Evolutionary conservation across 2,888 invertebrate genomes (phyloP), one percentile per base, ranked within the genome.

Genomic region (Axea sp.): DNA sequence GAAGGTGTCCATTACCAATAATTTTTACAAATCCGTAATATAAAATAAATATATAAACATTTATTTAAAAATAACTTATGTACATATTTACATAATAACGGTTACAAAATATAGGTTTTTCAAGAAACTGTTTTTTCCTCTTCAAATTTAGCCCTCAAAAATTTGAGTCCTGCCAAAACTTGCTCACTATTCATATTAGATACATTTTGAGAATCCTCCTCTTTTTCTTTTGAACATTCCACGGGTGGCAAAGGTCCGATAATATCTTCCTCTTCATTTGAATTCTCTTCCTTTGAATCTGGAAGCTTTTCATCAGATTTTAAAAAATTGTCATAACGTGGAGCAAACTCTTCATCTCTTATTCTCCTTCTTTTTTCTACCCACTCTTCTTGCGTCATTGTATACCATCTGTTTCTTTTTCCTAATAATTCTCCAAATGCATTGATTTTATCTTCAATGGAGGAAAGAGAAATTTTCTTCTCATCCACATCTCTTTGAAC

Each of bases 311-410:
- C 59, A 39, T 78, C 79, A 12, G 73, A 78, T 49, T 76, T 80
- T 4, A 77, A 76, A 35, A 84, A 84, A 57, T 84, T 82, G 15
- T 80, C 73, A 62, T 77, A 77, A 17, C 75, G 64, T 7, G 96
- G 96, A 0, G 95, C 96, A 88, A 97, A 97, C 85, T 96, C 95
- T 0, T 90, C 82, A 14, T 89, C 88, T 75, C 96, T 90, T 82
- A 94, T 93, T 51, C 89, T 88, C 75, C 97, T 90, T 84, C 94
- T 92, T 80, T 93, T 92, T 73, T 93, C 90, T 3, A 94, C 90
- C 91, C 94, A 95, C 86, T 94, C 93, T 83, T 93, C 92, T 88
- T 95, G 94, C 0, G 91, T 90, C 90, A 93, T 91, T 83, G 92
- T 91, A 79, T 90, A 89, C 90, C 90, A 76, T 85, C 89, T 83